These are phyloP conservation scores for Alouatta palliata DNA, from an alignment of 2,113 vertebrate species.

Conservation along the genomic window DNA sequence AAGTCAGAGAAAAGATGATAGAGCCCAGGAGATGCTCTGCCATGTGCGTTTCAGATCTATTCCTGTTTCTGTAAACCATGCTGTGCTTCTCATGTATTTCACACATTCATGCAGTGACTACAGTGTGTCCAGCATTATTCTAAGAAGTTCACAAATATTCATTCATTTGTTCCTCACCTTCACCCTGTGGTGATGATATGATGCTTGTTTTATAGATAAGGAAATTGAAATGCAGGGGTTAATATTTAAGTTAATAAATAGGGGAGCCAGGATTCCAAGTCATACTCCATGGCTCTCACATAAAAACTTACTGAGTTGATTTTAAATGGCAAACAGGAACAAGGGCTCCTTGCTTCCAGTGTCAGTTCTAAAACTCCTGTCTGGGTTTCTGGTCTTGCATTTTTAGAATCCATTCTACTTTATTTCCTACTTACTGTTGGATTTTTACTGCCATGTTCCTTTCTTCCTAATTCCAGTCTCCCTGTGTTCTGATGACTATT, in stretches of 20 bases:
- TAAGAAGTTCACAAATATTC: not conserved
- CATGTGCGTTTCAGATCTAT: not conserved
- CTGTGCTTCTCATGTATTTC: not conserved
- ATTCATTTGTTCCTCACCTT: not conserved
- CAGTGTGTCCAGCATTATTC: not conserved
- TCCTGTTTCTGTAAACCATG: not conserved
- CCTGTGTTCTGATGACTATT: constrained; percentile 58
- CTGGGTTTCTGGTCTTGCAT: not conserved
- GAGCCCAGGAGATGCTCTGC: not conserved
- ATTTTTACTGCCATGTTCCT: constrained; percentile 17
- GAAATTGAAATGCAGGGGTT: not conserved
- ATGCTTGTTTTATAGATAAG: not conserved
- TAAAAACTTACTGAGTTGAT: not conserved
- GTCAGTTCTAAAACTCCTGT: not conserved
- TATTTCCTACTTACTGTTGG: constrained; percentile 31
- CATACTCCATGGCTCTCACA: not conserved
- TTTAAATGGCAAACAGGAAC: not conserved
- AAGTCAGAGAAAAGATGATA: not conserved
- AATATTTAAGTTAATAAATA: not conserved
- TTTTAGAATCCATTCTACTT: not conserved
- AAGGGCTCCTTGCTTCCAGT: not conserved
- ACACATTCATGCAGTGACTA: not conserved
- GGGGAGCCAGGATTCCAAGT: not conserved
- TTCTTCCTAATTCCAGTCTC: constrained; percentile 8
- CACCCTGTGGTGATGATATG: not conserved